phyloP scores from a whole-genome alignment of 2,888 invertebrate species.

The Syrista parreyssii region DNA sequence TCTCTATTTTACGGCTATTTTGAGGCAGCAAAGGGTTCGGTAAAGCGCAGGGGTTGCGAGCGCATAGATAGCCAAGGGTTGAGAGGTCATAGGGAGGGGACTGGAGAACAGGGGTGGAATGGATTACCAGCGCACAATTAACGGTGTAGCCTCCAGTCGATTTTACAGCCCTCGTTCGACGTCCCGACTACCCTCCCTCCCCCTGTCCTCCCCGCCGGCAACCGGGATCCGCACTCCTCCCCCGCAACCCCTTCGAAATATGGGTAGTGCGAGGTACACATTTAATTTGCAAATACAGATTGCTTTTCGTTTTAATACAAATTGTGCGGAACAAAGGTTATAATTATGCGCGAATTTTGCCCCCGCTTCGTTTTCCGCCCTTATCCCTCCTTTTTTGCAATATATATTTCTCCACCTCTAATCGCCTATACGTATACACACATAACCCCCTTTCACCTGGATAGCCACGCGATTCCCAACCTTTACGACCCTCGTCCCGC shows the following conservation, averaged over 20 bases:
- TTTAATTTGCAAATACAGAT: conserved; percentile 63
- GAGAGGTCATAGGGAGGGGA: not conserved
- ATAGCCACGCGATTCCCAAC: not conserved
- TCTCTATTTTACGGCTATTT: not conserved
- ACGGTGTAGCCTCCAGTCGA: conserved; percentile 50
- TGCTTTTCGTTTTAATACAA: conserved; percentile 63
- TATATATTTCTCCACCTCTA: not conserved
- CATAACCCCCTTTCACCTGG: not conserved
- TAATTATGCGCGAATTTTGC: conserved; percentile 46
- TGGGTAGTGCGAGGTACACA: conserved; percentile 38
- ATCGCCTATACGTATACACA: not conserved
- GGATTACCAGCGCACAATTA: conserved; percentile 56
- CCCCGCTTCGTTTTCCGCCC: not conserved
- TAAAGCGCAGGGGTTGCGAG: not conserved
- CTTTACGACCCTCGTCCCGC: not conserved
- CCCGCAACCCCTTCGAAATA: conserved; percentile 18
- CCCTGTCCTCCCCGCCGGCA: conserved; percentile 71
- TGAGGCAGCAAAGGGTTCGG: not conserved
- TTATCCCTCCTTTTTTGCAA: not conserved
- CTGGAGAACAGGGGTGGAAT: conserved; percentile 26
- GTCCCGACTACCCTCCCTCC: conserved; percentile 60
- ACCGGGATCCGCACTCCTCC: conserved; percentile 65
- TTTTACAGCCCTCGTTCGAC: conserved; percentile 45
- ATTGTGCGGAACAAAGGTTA: conserved; percentile 60
- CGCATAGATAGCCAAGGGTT: not conserved